Conservation (phyloP, 2,113 vertebrate species). For the Donacobius atricapilla region DNA sequence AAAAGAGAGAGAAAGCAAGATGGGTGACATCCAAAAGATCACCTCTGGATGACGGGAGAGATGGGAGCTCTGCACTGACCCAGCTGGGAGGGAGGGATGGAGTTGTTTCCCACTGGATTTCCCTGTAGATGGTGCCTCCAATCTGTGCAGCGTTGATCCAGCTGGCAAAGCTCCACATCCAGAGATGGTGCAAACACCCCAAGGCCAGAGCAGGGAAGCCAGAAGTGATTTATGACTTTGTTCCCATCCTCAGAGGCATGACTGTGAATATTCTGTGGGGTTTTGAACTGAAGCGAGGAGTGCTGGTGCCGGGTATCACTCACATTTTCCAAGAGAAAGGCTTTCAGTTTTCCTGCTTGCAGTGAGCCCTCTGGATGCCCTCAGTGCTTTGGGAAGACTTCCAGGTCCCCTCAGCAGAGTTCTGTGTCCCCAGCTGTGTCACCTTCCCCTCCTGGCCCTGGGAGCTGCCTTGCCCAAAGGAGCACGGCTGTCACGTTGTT, state of each 20-base stretch:
- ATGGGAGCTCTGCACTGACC: fast-evolving
- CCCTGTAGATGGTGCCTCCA: background rate
- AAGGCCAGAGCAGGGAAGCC: background rate
- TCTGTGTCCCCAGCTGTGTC: slow-evolving; percentile 1
- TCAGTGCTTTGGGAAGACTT: background rate
- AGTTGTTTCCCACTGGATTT: background rate
- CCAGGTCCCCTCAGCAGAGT: background rate
- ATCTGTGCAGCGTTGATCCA: background rate
- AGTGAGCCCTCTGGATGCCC: background rate
- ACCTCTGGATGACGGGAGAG: background rate
- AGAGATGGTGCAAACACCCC: background rate
- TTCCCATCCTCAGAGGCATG: background rate
- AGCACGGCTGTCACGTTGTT: background rate
- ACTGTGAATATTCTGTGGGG: background rate
- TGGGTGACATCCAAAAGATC: background rate
- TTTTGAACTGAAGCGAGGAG: background rate
- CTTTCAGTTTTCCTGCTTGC: background rate
- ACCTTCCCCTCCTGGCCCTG: background rate
- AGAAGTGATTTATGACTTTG: background rate
- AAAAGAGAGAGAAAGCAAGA: background rate
- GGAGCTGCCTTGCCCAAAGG: background rate
- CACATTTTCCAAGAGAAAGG: background rate
- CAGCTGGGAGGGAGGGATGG: background rate
- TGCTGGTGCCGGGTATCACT: background rate
- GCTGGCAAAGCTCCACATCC: background rate